These are phyloP conservation scores for Sebastes taczanowskii DNA, from an alignment of 2,797 vertebrate species.

Conservation along the genomic window DNA sequence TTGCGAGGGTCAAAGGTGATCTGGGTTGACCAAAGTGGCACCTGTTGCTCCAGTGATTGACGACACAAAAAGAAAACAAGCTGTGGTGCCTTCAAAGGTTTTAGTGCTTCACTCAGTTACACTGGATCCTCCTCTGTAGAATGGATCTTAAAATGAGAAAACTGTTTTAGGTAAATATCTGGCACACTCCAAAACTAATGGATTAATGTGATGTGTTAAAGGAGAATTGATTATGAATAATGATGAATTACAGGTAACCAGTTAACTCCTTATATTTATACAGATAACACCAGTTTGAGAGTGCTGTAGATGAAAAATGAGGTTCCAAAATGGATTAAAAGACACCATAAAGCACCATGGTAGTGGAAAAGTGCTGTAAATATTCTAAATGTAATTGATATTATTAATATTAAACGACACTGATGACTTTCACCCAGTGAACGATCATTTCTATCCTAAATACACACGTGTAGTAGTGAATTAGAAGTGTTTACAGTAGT, in stretches of 20 bases:
- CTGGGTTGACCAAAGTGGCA: not conserved
- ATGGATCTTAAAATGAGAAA: not conserved
- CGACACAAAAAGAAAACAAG: conserved; percentile 5
- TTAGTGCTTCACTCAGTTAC: not conserved
- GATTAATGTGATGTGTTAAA: not conserved
- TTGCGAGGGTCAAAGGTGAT: not conserved
- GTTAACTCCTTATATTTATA: not conserved
- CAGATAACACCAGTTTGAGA: not conserved
- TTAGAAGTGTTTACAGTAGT: conserved; percentile 13
- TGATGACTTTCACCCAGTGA: not conserved
- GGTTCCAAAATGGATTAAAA: not conserved
- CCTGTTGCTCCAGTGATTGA: conserved; percentile 31
- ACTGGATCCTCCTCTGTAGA: not conserved
- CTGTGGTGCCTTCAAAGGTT: not conserved
- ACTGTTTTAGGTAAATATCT: not conserved
- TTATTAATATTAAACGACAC: not conserved
- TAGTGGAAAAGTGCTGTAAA: not conserved
- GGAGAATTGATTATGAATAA: not conserved
- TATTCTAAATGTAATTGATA: not conserved
- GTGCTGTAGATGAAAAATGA: not conserved
- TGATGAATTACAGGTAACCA: not conserved
- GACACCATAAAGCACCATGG: not conserved
- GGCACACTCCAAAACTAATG: not conserved
- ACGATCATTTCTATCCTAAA: not conserved
- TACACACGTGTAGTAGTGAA: not conserved